Conservation (phyloP, 2,113 vertebrate genomes). For the Onychostruthus taczanowskii region DNA sequence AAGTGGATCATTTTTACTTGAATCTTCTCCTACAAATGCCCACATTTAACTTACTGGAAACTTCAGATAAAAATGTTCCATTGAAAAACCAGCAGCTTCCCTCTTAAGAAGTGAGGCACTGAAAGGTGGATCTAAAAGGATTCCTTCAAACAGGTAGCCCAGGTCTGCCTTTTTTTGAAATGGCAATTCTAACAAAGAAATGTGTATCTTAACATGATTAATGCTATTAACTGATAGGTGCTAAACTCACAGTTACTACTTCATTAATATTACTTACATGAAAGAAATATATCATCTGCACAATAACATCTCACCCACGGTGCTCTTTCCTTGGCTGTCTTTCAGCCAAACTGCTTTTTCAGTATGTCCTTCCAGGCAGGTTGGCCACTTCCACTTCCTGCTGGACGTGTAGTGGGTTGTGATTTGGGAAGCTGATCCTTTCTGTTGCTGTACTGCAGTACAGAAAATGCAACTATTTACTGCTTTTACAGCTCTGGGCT, state of each 20-base stretch:
- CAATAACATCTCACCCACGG: background rate
- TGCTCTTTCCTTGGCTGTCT: background rate
- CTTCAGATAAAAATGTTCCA: background rate
- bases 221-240: constrained; percentile 31
- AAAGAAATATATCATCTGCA: background rate
- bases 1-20: background rate
- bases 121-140: background rate
- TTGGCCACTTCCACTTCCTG: background rate
- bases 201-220: background rate
- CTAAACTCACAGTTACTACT: constrained; percentile 22
- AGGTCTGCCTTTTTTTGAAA: background rate
- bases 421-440: background rate
- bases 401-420: background rate
- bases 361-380: background rate
- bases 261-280: background rate
- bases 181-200: background rate
- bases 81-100: constrained; percentile 24
- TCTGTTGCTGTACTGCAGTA: background rate
- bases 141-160: background rate
- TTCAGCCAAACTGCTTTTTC: background rate
- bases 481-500: constrained; percentile 40
- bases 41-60: background rate
- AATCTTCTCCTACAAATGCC: background rate
- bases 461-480: constrained; percentile 8
- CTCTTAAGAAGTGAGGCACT: background rate